Evolutionary conservation across 1,140 invertebrate species (phyloP).

Genomic region (Druon quercuslanigerum): DNA sequence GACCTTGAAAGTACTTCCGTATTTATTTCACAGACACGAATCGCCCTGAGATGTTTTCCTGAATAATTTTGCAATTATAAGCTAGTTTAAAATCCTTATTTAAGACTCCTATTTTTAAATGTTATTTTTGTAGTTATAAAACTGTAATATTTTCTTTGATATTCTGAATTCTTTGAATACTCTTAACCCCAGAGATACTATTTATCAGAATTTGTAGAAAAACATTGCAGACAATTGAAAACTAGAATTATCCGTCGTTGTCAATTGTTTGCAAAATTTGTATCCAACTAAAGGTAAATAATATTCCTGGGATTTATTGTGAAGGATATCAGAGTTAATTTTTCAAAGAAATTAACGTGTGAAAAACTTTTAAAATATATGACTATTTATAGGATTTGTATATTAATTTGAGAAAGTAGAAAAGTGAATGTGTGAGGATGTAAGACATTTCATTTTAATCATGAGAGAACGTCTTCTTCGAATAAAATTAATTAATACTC

Average conservation of each 20-base stretch:
- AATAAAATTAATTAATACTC: neutral
- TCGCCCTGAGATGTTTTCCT: neutral
- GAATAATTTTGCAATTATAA: neutral
- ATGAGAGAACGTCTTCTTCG: neutral
- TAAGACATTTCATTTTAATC: neutral
- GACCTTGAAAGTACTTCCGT: constrained; percentile 26
- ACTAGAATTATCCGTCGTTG: too few relatives aligned
- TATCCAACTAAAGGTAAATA: too few relatives aligned
- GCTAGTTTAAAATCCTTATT: neutral
- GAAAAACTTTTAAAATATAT: neutral
- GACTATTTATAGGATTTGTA: neutral
- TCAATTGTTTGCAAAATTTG: too few relatives aligned
- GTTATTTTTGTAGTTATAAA: too few relatives aligned
- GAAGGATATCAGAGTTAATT: too few relatives aligned
- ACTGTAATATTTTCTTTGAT: too few relatives aligned
- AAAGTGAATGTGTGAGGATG: neutral
- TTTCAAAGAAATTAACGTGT: neutral
- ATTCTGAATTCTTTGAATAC: too few relatives aligned
- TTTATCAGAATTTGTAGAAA: too few relatives aligned
- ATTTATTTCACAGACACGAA: neutral
- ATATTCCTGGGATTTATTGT: too few relatives aligned
- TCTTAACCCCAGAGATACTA: too few relatives aligned
- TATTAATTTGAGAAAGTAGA: constrained; percentile 14
- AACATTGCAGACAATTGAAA: too few relatives aligned
- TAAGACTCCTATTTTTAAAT: too few relatives aligned